Base-by-base conservation (phyloP, 2,888 invertebrate species). In the Polydrusus pterygomalis region DNA sequence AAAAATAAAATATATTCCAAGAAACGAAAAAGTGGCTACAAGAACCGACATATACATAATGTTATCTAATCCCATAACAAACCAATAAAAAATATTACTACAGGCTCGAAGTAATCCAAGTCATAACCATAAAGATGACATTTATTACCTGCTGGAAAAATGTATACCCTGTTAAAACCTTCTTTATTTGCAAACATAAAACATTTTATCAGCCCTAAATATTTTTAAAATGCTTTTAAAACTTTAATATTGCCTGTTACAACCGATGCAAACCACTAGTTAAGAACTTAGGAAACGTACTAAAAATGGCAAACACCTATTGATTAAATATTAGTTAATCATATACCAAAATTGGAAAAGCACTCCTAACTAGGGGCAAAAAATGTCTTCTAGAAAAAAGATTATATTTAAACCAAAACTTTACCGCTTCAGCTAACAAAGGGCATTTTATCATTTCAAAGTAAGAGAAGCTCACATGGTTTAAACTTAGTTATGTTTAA, bases 111-210 rank as follows among this genome's bases (percentile, higher is more conserved):
- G 34, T 58, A 58, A 58, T 58, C 58, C 58, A 38, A 58, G 58
- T 58, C 58, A 58, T 58, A 58, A 58, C 58, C 15, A 17, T 58
- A 58, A 58, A 58, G 38, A 15, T 15, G 38, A 58, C 58, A 38
- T 58, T 58, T 38, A 58, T 38, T n/a, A 58, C 54, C 54, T 13
- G 54, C 54, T 54, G 54, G 54, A 54, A 54, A 54, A 54, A 54
- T 30, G n/a, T 13, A 30, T 30, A 25, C 13, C n/a, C 2, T 54
- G 13, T 30, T 30, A 54, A 54, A 54, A 54, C 20, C 51, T 20
- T 25, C 20, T 54, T 54, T 54, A 54, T 54, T n/a, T 30, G 30
- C 54, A 54, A 54, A 54, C 30, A 25, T 54, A 54, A 54, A 54
- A 54, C 54, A 54, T 54, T 54, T 54, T 54, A 54, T 54, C 54